Base-by-base conservation (phyloP, 2,797 vertebrate species). In the Nasua narica region DNA sequence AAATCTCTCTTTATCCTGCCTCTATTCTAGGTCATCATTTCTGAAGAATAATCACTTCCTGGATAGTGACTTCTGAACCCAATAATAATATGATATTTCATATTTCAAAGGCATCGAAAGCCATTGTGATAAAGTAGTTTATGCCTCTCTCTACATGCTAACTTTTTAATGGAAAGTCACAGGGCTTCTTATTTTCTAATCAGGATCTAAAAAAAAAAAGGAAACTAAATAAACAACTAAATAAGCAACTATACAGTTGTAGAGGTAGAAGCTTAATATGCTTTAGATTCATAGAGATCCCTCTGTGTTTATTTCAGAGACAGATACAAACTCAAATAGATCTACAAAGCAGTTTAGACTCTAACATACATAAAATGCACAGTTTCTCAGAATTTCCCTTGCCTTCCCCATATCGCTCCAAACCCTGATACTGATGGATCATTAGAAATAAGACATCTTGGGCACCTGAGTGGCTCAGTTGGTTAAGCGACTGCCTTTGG, bases 241-340 rank as follows among this genome's bases (percentile, higher is more conserved):
- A 82, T 0, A 85, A 82, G 11, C 3, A 58, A 37, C 79, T 29
- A 60, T 7, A 65, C 19, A 54, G 1, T 16, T 79, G 6, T 12
- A 52, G 4, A 79, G 21, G 16, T 21, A 2, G 56, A 85, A 56
- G 27, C 21, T 74, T 56, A 5, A 37, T 48, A 74, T 15, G 7
- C 10, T 62, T 52, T 88, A 90, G 69, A 89, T n/a, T 96, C 18
- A 69, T 10, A 69, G 27, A 62, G 18, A 65, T 7, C 2, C 19
- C n/a, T 43, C 23, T 56, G 48, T 78, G 23, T 29, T 95, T 82
- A 82, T 92, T 89, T 96, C 35, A 91, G n/a, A 82, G 40, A 90
- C 52, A 67, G 27, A 0, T 32, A 19, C 9, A 93, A 86, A 81
- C 5, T 94, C 43, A 96, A 93, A 86, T 87, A 88, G 88, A 79